A percentile compares a stretch with the other conserved stretches of the same genome.
Conservation (phyloP, 2,888 invertebrate genomes). For the Kryphioiulus occultus region DNA sequence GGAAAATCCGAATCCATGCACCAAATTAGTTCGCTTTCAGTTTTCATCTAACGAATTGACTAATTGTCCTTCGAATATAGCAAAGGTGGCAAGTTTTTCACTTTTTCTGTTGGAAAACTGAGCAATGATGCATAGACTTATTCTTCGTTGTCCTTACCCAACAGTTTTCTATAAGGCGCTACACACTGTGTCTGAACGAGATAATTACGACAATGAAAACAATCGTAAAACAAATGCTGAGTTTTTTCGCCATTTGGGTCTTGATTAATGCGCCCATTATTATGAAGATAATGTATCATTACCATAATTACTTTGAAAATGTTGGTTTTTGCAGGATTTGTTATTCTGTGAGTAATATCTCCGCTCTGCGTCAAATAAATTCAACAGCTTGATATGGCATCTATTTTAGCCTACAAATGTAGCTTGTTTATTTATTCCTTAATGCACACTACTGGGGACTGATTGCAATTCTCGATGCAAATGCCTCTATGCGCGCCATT, state of each 20-base stretch:
- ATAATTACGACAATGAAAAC: neutral
- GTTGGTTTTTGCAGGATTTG: neutral
- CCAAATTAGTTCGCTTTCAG: neutral
- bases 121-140: neutral
- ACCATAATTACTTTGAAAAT: neutral
- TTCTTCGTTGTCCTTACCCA: too few relatives aligned
- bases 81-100: neutral
- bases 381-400: too few relatives aligned
- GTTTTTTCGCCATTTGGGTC: neutral
- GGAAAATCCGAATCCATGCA: neutral
- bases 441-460: too few relatives aligned
- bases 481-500: too few relatives aligned
- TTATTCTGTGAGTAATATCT: too few relatives aligned
- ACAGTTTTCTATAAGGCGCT: too few relatives aligned
- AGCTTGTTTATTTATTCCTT: too few relatives aligned
- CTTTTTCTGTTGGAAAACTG: neutral
- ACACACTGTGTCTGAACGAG: neutral
- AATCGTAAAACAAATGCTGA: neutral
- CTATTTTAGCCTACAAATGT: too few relatives aligned
- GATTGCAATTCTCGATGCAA: too few relatives aligned
- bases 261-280: neutral
- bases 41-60: neutral
- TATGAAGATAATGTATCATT: neutral
- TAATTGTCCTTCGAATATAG: neutral
- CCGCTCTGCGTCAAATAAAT: too few relatives aligned